Evolutionary conservation across 2,113 vertebrate species (phyloP).

Genomic region (Podiceps cristatus): DNA sequence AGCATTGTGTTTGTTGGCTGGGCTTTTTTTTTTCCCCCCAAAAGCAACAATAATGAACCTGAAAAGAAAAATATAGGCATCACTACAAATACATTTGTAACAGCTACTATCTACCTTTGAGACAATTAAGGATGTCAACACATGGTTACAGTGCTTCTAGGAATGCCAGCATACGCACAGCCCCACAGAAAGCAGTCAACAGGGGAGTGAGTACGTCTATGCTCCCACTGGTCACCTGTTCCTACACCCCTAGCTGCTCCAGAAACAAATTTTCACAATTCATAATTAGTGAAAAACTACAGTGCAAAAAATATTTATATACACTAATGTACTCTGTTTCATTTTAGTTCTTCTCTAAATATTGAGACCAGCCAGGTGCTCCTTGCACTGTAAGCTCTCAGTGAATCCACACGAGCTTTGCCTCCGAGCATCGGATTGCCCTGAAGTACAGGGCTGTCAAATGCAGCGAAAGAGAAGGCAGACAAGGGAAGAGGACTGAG

Average conservation of each 20-base stretch:
- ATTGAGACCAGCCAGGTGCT: not conserved
- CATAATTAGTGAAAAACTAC: not conserved
- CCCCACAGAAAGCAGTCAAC: not conserved
- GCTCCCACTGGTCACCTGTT: not conserved
- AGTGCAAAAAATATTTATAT: not conserved
- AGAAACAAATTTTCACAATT: not conserved
- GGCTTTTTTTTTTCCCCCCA: not conserved
- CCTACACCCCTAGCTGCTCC: not conserved
- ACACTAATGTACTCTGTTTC: rapidly evolving
- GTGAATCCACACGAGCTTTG: not conserved
- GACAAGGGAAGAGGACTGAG: rapidly evolving
- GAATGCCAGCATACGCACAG: not conserved
- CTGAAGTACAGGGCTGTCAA: not conserved
- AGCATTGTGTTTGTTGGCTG: not conserved
- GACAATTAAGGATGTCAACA: not conserved
- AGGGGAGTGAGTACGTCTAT: not conserved
- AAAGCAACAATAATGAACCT: not conserved
- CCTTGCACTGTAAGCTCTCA: not conserved
- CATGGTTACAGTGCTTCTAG: not conserved
- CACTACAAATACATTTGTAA: not conserved
- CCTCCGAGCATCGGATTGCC: not conserved
- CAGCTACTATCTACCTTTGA: not conserved
- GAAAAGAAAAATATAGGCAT: not conserved
- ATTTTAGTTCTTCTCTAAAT: not conserved
- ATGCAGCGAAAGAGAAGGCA: not conserved